Percentiles rank a stretch among this genome's conserved stretches.
phyloP scores from a whole-genome alignment of 2,113 vertebrate species.

The Turdus rufiventris region DNA sequence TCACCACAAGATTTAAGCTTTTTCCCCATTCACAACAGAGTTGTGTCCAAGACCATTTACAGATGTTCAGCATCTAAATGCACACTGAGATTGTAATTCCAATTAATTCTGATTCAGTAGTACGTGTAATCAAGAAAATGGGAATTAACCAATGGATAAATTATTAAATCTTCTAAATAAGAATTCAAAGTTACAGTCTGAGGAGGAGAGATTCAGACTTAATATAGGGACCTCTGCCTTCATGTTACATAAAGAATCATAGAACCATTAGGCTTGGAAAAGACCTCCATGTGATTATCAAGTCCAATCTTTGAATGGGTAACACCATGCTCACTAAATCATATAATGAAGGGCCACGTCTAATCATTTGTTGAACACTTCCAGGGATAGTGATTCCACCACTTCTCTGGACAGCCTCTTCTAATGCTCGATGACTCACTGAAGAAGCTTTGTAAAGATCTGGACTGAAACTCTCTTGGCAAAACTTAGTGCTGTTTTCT shows the following conservation, averaged over 20 bases:
- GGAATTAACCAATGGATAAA: neutral
- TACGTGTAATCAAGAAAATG: neutral
- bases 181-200: neutral
- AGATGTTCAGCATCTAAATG: neutral
- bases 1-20: neutral
- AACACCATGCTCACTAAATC: neutral
- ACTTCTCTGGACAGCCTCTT: neutral
- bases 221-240: neutral
- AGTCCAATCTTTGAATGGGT: neutral
- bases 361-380: neutral
- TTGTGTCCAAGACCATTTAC: neutral
- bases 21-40: neutral
- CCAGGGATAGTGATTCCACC: neutral
- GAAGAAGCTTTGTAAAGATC: neutral
- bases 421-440: neutral
- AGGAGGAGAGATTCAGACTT: neutral
- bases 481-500: neutral
- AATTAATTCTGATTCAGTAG: neutral
- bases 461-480: neutral
- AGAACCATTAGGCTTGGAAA: neutral
- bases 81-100: neutral
- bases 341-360: neutral
- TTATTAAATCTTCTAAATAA: neutral
- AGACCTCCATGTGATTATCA: neutral
- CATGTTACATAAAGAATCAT: neutral